A percentile compares a stretch with the other conserved stretches of the same genome.
These are phyloP conservation scores for Tromatobia lineatoria DNA, from an alignment of 2,888 invertebrate species.

Conservation along the genomic window DNA sequence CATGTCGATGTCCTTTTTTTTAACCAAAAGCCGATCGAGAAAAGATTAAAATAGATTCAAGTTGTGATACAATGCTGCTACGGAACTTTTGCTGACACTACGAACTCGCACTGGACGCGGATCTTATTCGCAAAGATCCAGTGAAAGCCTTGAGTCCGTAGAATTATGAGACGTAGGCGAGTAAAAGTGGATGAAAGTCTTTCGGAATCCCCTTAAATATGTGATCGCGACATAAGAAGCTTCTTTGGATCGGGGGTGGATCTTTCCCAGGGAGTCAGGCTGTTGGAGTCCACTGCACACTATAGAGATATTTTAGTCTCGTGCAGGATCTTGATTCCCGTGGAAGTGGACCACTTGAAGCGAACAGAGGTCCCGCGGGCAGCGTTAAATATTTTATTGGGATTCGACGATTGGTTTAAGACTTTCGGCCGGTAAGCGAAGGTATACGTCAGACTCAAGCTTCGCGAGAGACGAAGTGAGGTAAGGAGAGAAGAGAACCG, in stretches of 20 bases:
- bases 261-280: conserved; percentile 61
- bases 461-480: conserved; percentile 50
- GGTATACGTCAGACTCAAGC: conserved; percentile 69
- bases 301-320: conserved; percentile 38
- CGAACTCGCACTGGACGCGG: neutral
- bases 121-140: conserved; percentile 10
- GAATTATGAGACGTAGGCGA: conserved; percentile 49
- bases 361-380: conserved; percentile 71
- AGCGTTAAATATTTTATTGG: conserved; percentile 84
- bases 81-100: neutral
- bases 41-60: neutral
- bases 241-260: conserved; percentile 70
- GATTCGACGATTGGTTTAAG: conserved; percentile 84
- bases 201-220: conserved; percentile 72
- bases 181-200: conserved; percentile 32
- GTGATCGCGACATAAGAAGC: conserved; percentile 77
- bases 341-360: conserved; percentile 76
- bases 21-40: no score
- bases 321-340: conserved; percentile 26
- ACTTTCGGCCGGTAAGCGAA: conserved; percentile 75
- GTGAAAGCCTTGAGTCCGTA: conserved; percentile 16
- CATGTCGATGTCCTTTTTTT: no score
- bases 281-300: conserved; percentile 32
- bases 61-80: conserved; percentile 1
- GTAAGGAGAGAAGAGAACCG: conserved; percentile 53